These are phyloP conservation scores for Gortyna flavago DNA, from an alignment of 2,888 invertebrate genomes.

Conservation along the genomic window DNA sequence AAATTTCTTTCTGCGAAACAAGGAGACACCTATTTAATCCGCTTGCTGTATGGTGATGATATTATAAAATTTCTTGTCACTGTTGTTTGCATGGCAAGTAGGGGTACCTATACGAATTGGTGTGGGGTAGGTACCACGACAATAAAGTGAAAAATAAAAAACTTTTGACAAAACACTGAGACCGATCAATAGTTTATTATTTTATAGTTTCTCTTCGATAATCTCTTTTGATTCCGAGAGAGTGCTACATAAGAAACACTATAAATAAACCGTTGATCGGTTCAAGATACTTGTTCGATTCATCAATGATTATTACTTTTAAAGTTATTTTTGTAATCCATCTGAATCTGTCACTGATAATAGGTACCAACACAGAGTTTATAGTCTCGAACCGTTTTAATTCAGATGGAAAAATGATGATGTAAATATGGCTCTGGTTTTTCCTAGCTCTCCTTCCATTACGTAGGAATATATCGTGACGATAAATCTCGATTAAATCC, in stretches of 20 bases:
- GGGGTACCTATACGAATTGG: background rate
- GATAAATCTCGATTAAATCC: background rate
- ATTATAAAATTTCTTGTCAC: background rate
- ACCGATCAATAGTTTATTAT: too few relatives aligned
- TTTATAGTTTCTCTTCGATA: too few relatives aligned
- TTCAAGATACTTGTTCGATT: constrained; percentile 4
- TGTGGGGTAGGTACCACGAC: background rate
- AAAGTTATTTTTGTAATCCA: background rate
- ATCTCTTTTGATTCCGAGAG: too few relatives aligned
- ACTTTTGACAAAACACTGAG: too few relatives aligned
- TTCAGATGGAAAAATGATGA: background rate
- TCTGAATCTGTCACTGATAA: background rate
- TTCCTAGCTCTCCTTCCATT: background rate
- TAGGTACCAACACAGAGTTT: background rate
- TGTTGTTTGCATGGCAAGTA: background rate
- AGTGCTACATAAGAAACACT: background rate
- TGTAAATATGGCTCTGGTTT: background rate
- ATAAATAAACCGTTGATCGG: constrained; percentile 10
- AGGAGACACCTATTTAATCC: too few relatives aligned
- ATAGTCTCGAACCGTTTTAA: background rate
- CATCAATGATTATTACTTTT: constrained; percentile 2
- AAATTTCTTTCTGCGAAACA: too few relatives aligned
- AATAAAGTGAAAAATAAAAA: background rate
- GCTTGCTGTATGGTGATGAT: background rate
- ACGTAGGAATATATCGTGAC: background rate